These are phyloP conservation scores for Ammodytes dubius DNA, from an alignment of 2,113 vertebrate species.

Conservation along the genomic window DNA sequence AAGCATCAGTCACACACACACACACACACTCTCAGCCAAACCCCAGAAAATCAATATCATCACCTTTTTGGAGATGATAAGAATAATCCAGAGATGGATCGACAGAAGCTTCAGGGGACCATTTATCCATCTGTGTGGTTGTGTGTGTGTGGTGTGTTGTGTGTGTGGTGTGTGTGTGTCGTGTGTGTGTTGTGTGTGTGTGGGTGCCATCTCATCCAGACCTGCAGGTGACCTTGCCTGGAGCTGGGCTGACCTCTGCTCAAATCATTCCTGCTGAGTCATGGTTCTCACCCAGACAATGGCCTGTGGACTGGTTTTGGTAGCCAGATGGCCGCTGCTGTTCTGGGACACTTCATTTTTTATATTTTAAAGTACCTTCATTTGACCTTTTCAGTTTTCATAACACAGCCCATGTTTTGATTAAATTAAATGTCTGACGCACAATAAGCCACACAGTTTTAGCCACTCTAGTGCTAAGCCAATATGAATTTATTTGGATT, in stretches of 20 bases:
- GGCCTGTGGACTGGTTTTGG: slow-evolving; percentile 39
- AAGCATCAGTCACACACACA: slow-evolving; percentile 54
- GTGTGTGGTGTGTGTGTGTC: slow-evolving; percentile 9
- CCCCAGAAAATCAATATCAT: slow-evolving; percentile 67
- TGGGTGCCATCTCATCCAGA: slow-evolving; percentile 18
- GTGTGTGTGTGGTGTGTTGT: slow-evolving; percentile 23
- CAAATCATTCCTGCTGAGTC: slow-evolving; percentile 65
- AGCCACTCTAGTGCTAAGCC: background rate
- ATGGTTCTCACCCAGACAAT: slow-evolving; percentile 58
- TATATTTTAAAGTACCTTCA: slow-evolving; percentile 23
- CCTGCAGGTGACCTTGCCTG: slow-evolving; percentile 63
- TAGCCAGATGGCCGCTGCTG: slow-evolving; percentile 61
- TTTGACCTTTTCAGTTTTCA: slow-evolving; percentile 48
- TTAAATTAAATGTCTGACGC: background rate
- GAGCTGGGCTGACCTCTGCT: slow-evolving; percentile 55
- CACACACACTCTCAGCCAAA: slow-evolving; percentile 46
- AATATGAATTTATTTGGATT: background rate
- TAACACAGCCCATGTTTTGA: background rate
- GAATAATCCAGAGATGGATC: slow-evolving; percentile 68
- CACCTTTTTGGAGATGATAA: slow-evolving; percentile 74
- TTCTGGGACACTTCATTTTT: slow-evolving; percentile 21
- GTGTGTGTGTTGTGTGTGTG: too few species aligned
- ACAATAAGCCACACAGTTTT: background rate
- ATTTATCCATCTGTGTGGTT: slow-evolving; percentile 36
- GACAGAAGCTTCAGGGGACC: slow-evolving; percentile 55